phyloP scores from a whole-genome alignment of 2,113 vertebrate species.

The Ptyas mucosa region DNA sequence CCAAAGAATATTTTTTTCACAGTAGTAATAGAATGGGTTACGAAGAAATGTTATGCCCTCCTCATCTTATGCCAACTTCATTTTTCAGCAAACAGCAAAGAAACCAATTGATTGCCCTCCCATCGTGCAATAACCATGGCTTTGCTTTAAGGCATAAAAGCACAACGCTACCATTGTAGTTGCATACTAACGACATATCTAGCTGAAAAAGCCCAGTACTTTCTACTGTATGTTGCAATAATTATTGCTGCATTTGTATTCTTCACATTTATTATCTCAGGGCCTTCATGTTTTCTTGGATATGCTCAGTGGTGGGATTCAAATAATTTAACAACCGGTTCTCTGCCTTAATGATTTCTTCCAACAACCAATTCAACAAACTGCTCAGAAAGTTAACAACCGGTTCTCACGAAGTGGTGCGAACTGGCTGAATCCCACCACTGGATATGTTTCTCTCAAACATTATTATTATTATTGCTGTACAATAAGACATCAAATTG shows the following conservation, averaged over 20 bases:
- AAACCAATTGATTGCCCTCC: not conserved
- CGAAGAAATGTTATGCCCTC: not conserved
- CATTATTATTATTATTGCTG: not conserved
- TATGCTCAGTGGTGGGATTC: too few species aligned
- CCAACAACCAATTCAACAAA: too few species aligned
- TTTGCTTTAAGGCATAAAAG: not conserved
- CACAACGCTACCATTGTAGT: not conserved
- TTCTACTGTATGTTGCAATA: not conserved
- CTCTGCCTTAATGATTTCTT: too few species aligned
- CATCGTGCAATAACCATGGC: not conserved
- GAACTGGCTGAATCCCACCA: too few species aligned
- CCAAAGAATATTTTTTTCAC: not conserved
- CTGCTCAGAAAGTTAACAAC: too few species aligned
- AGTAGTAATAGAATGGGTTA: not conserved
- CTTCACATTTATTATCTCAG: not conserved
- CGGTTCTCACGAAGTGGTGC: too few species aligned
- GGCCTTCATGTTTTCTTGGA: not conserved
- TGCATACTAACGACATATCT: not conserved
- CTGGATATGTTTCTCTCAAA: not conserved
- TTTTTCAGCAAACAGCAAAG: not conserved
- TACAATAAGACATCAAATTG: not conserved
- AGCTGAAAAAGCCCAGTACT: not conserved
- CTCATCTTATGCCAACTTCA: not conserved
- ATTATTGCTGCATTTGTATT: not conserved
- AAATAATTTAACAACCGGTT: too few species aligned